A percentile compares a stretch with the other conserved stretches of the same genome.
These are phyloP conservation scores for Fragum fragum DNA, from an alignment of 2,888 invertebrate genomes.

Conservation along the genomic window DNA sequence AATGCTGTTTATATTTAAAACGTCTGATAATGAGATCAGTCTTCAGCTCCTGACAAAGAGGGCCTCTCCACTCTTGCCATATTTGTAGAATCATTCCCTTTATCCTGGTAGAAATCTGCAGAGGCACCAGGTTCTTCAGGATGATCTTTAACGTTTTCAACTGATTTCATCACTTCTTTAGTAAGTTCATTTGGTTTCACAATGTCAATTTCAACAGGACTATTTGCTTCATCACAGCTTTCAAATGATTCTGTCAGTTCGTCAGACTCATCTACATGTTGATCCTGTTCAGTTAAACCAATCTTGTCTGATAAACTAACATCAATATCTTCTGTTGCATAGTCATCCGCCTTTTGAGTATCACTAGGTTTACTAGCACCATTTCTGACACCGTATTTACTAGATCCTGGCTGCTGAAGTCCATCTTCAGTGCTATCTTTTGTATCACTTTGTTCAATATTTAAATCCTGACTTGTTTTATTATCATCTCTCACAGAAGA, in stretches of 20 bases:
- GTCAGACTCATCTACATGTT: neutral
- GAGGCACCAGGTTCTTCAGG: neutral
- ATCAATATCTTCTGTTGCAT: neutral
- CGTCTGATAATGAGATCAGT: too few relatives aligned
- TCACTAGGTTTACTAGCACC: neutral
- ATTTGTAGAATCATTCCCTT: neutral
- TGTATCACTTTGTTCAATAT: neutral
- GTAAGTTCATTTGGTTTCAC: neutral
- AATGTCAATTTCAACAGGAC: neutral
- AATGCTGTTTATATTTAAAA: too few relatives aligned
- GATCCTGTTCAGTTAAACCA: neutral
- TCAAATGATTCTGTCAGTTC: constrained; percentile 1
- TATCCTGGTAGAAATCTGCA: neutral
- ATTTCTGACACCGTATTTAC: neutral
- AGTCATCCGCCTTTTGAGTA: too few relatives aligned
- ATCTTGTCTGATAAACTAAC: too few relatives aligned
- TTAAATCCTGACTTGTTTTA: neutral
- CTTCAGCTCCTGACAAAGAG: constrained; percentile 21
- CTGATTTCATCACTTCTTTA: neutral
- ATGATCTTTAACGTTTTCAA: neutral
- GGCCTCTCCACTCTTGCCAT: constrained; percentile 16
- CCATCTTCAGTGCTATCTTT: neutral
- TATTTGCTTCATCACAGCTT: neutral
- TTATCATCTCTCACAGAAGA: neutral
- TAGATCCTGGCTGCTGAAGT: neutral